Base-by-base conservation (phyloP, 2,113 vertebrate genomes). In the Calypte anna region DNA sequence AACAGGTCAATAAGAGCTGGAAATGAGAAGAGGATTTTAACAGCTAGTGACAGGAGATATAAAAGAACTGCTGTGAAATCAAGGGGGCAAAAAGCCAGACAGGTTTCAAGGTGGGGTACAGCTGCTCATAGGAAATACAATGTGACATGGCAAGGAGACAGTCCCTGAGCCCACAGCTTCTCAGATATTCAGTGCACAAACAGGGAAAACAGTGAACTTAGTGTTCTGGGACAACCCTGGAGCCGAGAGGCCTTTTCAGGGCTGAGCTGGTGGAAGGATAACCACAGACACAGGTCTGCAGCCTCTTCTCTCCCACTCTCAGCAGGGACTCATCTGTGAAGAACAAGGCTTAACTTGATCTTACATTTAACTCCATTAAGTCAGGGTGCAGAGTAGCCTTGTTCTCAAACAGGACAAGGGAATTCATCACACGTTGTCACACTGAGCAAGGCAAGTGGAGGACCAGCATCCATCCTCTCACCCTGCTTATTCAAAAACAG, bases 131-230 rank as follows among this genome's bases (percentile, higher is more conserved):
- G 24, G n/a, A 85, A 51, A 68, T 50, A 10, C 57, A 51, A 53
- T 1, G 13, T 0, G 2, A 17, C 18, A 15, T 0, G 0, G 28
- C 44, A 80, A 82, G 16, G 18, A 58, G 81, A 62, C 0, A 0
- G 28, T 20, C 25, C 4, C n/a, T 6, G 3, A 72, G 62, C 53
- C 67, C 30, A 25, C 72, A 82, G 40, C 23, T 86, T 31, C 63
- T 66, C 40, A 44, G 72, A 30, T 61, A 44, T 4, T 54, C 51
- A 30, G 23, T 53, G 73, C 17, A 70, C 63, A 48, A 53, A 36
- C 31, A 44, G 19, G 14, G 9, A n/a, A 82, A 2, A 1, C 25
- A 25, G 40, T 31, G 80, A 28, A 58, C 7, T 0, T 30, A 30
- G 17, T 72, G 53, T 14, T 36, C 25, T 58, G 70, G 53, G 72